phyloP scores from a whole-genome alignment of 2,797 vertebrate genomes.

The Gephyroberyx darwinii region DNA sequence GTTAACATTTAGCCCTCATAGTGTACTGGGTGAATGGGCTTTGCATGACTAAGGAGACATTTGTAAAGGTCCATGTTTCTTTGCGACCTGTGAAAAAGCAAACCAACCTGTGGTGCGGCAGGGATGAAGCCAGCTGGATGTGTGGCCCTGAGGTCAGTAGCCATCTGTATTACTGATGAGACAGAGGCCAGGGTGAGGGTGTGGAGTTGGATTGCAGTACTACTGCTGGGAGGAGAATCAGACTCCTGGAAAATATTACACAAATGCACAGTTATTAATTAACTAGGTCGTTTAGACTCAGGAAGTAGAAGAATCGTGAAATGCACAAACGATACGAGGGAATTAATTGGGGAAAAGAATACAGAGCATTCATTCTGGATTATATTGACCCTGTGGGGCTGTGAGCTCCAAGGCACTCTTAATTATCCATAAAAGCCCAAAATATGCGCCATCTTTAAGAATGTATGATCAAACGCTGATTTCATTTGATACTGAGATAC shows the following conservation, averaged over 20 bases:
- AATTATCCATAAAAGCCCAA: no score
- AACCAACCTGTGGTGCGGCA: conserved; percentile 63
- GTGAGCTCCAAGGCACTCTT: no score
- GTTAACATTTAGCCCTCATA: no score
- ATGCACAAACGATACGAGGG: neutral
- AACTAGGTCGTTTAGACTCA: neutral
- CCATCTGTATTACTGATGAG: conserved; percentile 72
- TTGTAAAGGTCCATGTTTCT: no score
- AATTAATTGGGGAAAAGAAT: neutral
- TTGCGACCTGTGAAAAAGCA: neutral
- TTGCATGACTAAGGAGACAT: no score
- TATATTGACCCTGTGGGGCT: neutral
- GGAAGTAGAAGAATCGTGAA: neutral
- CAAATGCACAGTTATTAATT: neutral
- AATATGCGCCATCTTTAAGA: no score
- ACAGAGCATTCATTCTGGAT: neutral
- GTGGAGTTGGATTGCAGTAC: conserved; percentile 60
- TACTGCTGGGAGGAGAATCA: conserved; percentile 67
- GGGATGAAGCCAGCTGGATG: conserved; percentile 70
- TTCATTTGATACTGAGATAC: no score
- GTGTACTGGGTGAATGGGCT: no score
- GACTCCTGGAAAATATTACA: conserved; percentile 67
- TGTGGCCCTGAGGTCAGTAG: conserved; percentile 61
- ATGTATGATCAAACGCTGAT: no score
- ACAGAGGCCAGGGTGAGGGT: conserved; percentile 60